These are phyloP conservation scores for Otocyon megalotis DNA, from an alignment of 2,113 vertebrate genomes.

Conservation along the genomic window DNA sequence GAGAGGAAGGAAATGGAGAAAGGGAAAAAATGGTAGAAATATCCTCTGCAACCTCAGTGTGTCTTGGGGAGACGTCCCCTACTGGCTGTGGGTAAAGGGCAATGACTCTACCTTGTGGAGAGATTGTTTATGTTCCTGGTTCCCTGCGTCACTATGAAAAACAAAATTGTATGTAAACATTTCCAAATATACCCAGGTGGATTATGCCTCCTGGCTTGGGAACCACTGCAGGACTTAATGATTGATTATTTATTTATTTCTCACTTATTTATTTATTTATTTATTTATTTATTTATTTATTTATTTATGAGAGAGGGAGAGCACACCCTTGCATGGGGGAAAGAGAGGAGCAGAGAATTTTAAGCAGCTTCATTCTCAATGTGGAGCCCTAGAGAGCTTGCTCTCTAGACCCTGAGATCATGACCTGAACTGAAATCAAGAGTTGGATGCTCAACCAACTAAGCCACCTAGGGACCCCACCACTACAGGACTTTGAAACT, in stretches of 20 bases:
- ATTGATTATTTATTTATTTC: neutral
- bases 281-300: too few species aligned
- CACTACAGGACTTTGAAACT: neutral
- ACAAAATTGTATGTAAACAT: neutral
- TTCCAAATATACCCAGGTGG: neutral
- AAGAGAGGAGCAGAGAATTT: neutral
- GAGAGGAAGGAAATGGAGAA: neutral
- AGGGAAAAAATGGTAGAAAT: neutral
- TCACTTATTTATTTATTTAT: neutral
- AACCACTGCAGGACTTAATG: neutral
- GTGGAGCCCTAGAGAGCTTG: neutral
- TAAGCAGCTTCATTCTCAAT: neutral
- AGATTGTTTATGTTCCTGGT: neutral
- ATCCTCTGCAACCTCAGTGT: neutral
- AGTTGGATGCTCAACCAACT: neutral
- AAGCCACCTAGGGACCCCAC: neutral
- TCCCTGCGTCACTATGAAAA: neutral
- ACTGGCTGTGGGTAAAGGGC: fast-evolving
- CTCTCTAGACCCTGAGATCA: neutral
- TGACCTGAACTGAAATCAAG: neutral
- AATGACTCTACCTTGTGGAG: neutral
- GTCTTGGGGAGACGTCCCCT: neutral
- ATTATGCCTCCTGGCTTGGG: neutral
- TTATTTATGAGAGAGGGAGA: too few species aligned
- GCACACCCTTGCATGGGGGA: too few species aligned